Conservation (phyloP, 2,797 vertebrate species). For the Sebastes ruberrimus region DNA sequence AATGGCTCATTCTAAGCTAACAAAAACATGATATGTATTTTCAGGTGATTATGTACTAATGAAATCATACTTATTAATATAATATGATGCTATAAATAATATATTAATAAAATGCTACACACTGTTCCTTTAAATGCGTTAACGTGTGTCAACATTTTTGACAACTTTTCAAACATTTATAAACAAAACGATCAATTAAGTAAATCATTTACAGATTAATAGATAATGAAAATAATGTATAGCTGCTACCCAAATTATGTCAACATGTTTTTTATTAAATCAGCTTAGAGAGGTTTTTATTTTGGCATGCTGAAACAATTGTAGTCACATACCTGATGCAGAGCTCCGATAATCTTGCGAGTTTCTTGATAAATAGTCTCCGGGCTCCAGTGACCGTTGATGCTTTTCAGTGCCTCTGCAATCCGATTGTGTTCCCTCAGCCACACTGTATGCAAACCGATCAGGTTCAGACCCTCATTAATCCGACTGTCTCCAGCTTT, state of each 20-base stretch:
- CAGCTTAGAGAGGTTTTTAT: not conserved
- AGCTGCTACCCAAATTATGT: not conserved
- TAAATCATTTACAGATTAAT: not conserved
- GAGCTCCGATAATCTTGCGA: constrained; percentile 91
- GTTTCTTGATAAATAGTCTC: constrained; percentile 90
- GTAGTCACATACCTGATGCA: constrained; percentile 89
- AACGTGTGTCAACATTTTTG: not conserved
- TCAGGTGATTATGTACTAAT: no score
- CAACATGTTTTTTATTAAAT: not conserved
- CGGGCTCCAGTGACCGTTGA: constrained; percentile 90
- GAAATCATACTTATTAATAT: no score
- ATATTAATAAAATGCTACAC: no score
- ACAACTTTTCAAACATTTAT: not conserved
- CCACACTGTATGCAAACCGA: constrained; percentile 90
- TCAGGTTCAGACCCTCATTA: constrained; percentile 87
- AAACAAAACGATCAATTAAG: not conserved
- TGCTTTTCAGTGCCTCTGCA: constrained; percentile 77
- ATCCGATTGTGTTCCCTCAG: constrained; percentile 94
- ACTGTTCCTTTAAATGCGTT: not conserved
- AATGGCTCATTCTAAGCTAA: no score
- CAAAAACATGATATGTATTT: no score
- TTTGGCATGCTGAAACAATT: not conserved
- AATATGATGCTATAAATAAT: no score
- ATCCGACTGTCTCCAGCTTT: constrained; percentile 89
- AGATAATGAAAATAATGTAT: not conserved